Conservation (phyloP, 2,888 invertebrate species). For the Orchesella flavescens region DNA sequence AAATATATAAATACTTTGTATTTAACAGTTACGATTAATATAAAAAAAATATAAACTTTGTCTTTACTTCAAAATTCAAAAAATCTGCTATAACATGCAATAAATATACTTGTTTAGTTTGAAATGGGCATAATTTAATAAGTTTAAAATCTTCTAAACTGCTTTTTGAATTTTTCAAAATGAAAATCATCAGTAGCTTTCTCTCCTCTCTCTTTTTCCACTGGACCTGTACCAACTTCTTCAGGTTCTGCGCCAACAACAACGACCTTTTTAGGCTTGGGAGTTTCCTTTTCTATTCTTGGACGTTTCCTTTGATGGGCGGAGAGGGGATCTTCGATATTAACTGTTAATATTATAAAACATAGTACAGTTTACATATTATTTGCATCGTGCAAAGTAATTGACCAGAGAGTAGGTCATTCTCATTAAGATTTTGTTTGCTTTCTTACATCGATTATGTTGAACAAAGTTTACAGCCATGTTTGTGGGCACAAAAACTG, state of each 20-base stretch:
- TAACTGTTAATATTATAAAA: conserved; percentile 78
- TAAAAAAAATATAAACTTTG: no score
- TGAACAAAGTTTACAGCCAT: conserved; percentile 99
- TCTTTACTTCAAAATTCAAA: no score
- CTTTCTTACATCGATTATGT: conserved; percentile 88
- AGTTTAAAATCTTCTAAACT: conserved; percentile 87
- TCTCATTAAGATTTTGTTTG: conserved; percentile 17
- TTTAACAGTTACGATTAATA: no score
- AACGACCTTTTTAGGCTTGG: conserved; percentile 75
- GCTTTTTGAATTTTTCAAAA: conserved; percentile 96
- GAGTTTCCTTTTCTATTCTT: conserved; percentile 77
- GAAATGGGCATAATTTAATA: no score
- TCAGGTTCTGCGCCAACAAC: conserved; percentile 73
- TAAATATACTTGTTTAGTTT: no score
- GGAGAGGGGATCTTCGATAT: conserved; percentile 84
- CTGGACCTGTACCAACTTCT: conserved; percentile 68
- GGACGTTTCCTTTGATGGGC: conserved; percentile 71
- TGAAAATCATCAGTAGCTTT: conserved; percentile 98
- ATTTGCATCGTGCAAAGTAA: no score
- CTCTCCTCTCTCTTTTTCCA: conserved; percentile 81
- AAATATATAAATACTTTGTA: no score
- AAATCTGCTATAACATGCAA: no score
- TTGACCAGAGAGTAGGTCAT: no score
- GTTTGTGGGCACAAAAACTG: conserved; percentile 97
- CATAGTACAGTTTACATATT: neutral